Conservation (phyloP, 2,113 vertebrate genomes). For the Lota lota region DNA sequence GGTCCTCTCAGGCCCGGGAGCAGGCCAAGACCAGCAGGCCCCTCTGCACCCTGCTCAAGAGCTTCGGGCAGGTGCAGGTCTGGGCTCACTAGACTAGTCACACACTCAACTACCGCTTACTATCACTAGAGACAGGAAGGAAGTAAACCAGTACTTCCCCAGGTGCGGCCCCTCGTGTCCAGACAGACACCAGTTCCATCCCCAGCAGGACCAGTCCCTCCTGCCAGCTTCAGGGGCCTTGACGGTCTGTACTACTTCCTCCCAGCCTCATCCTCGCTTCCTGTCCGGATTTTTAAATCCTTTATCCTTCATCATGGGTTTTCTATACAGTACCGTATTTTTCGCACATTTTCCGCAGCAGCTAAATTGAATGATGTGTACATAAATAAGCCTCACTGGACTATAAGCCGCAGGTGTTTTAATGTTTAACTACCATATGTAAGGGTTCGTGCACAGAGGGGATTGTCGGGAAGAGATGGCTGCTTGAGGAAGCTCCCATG, state of each 20-base stretch:
- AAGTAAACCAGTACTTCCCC: not conserved
- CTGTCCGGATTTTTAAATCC: too few relatives aligned
- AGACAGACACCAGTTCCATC: constrained; percentile 62
- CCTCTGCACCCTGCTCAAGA: constrained; percentile 83
- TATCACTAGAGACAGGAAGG: not conserved
- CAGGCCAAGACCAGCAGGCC: constrained; percentile 66
- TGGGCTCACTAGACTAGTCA: not conserved
- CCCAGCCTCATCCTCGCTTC: too few relatives aligned
- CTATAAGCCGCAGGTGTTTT: too few relatives aligned
- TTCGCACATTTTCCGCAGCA: too few relatives aligned
- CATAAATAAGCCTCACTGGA: too few relatives aligned
- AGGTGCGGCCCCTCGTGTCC: constrained; percentile 62
- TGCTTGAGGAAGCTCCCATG: too few relatives aligned
- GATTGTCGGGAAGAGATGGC: too few relatives aligned
- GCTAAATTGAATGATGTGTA: too few relatives aligned
- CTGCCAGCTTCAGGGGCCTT: constrained; percentile 56
- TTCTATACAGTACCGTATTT: too few relatives aligned
- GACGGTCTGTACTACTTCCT: constrained; percentile 40
- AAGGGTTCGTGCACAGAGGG: too few relatives aligned
- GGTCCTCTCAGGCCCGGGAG: constrained; percentile 70
- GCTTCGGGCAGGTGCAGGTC: constrained; percentile 87
- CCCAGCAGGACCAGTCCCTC: constrained; percentile 50
- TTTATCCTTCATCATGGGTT: too few relatives aligned
- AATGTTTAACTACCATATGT: too few relatives aligned
- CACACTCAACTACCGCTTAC: not conserved